These are phyloP conservation scores for Villa cingulata DNA, from an alignment of 2,888 invertebrate genomes.

Conservation along the genomic window DNA sequence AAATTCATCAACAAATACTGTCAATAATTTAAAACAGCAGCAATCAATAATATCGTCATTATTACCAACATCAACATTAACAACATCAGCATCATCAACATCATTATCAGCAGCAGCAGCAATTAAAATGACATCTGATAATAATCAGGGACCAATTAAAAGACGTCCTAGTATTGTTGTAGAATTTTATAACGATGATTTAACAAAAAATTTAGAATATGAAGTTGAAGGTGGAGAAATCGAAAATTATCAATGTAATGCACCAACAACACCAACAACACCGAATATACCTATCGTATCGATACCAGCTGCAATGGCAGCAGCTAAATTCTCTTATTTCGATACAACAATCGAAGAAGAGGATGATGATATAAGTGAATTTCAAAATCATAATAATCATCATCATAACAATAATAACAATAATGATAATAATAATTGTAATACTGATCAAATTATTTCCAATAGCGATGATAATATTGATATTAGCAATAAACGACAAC, in stretches of 20 bases:
- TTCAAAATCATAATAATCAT: not conserved
- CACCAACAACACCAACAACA: not conserved
- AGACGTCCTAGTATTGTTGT: slow-evolving; percentile 5
- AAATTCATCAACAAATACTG: not conserved
- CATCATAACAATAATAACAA: not conserved
- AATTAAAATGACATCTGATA: not conserved
- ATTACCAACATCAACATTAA: too few relatives aligned
- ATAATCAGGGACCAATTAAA: not conserved
- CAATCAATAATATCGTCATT: not conserved
- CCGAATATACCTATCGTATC: not conserved
- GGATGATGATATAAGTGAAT: not conserved
- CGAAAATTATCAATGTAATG: not conserved
- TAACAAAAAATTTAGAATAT: not conserved
- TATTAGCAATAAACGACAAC: too few relatives aligned
- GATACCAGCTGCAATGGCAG: not conserved
- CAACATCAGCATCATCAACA: not conserved
- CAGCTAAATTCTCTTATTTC: not conserved
- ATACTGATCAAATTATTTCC: too few relatives aligned
- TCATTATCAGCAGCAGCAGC: not conserved
- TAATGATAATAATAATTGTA: not conserved
- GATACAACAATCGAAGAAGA: slow-evolving; percentile 8
- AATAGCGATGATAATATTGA: too few relatives aligned
- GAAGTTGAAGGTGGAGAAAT: not conserved
- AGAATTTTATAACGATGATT: slow-evolving; percentile 7
- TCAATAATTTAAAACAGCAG: not conserved